Conservation (phyloP, 2,113 vertebrate genomes). For the Suricata suricatta region DNA sequence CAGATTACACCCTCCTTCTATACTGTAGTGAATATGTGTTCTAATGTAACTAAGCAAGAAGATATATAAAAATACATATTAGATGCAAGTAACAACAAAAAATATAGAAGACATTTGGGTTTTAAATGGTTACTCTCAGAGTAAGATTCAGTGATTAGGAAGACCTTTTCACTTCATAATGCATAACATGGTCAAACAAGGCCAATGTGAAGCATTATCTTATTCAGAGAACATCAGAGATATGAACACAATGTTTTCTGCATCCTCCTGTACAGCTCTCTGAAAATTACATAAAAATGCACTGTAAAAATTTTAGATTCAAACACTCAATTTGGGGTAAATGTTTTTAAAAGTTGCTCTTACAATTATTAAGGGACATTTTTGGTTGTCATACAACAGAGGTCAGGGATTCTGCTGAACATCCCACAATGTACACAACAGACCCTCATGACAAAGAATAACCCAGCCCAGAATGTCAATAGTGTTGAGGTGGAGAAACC, state of each 20-base stretch:
- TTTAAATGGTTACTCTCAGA: not conserved
- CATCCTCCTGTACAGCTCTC: not conserved
- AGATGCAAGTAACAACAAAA: not conserved
- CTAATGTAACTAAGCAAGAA: not conserved
- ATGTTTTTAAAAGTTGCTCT: not conserved
- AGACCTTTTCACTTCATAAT: not conserved
- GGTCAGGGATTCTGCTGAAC: not conserved
- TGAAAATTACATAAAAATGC: not conserved
- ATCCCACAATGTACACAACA: not conserved
- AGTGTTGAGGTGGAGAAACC: not conserved
- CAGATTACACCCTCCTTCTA: not conserved
- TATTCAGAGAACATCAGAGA: not conserved
- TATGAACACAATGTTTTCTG: not conserved
- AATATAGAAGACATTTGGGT: not conserved
- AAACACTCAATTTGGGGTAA: not conserved
- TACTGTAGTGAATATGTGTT: not conserved
- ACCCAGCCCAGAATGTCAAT: not conserved
- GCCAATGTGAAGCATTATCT: not conserved
- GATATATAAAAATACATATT: not conserved
- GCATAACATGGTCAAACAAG: not conserved
- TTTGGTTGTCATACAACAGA: not conserved
- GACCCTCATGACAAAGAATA: not conserved
- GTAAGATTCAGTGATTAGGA: not conserved
- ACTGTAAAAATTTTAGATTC: not conserved
- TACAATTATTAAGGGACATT: not conserved